Conservation (phyloP, 2,888 invertebrate genomes). For the Altica lythri region DNA sequence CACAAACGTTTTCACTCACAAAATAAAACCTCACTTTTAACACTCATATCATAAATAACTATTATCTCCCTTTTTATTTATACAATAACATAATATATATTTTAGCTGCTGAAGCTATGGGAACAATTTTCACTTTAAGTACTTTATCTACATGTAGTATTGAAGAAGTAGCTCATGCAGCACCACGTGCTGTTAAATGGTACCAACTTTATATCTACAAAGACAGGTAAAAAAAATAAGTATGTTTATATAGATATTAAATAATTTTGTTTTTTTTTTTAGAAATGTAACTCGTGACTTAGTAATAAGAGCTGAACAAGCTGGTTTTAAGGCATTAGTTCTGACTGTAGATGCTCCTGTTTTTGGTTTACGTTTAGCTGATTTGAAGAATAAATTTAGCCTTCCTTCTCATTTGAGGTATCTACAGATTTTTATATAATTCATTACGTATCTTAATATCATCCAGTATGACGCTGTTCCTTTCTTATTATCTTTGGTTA, state of each 20-base stretch:
- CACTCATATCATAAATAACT: too few relatives aligned
- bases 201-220: conserved; percentile 91
- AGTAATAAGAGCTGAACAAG: conserved; percentile 76
- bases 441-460: too few relatives aligned
- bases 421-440: too few relatives aligned
- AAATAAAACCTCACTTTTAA: too few relatives aligned
- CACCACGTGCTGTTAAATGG: conserved; percentile 80
- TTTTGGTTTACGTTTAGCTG: conserved; percentile 81
- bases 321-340: conserved; percentile 85
- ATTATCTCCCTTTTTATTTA: too few relatives aligned
- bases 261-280: conserved; percentile 44
- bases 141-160: conserved; percentile 86
- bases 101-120: conserved; percentile 75
- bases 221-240: conserved; percentile 78
- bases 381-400: conserved; percentile 81
- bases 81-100: background rate
- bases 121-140: conserved; percentile 80
- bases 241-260: background rate
- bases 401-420: conserved; percentile 80
- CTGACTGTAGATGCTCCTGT: conserved; percentile 88
- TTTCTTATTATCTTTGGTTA: too few relatives aligned
- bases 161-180: conserved; percentile 81
- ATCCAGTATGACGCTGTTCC: too few relatives aligned
- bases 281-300: conserved; percentile 72
- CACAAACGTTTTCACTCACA: too few relatives aligned